Percentiles rank a stretch among this genome's conserved stretches.
phyloP scores from a whole-genome alignment of 2,113 vertebrate species.

The Tringa solitaria region DNA sequence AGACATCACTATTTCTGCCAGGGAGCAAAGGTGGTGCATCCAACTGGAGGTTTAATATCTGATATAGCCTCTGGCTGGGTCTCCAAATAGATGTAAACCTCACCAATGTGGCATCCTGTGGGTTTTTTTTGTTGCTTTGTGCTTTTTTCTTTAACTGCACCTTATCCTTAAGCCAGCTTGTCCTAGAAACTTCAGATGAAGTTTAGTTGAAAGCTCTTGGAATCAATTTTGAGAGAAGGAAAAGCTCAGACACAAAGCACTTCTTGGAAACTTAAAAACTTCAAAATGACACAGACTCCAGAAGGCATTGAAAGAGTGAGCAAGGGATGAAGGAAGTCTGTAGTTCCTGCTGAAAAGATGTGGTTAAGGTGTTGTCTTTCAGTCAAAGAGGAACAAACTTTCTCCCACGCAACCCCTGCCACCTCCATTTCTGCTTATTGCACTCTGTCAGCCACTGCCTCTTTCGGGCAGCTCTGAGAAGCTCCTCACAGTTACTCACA shows the following conservation, averaged over 20 bases:
- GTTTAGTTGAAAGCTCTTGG: conserved; percentile 15
- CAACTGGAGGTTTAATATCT: conserved; percentile 22
- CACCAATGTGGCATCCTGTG: not conserved
- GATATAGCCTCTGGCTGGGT: not conserved
- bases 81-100: conserved; percentile 26
- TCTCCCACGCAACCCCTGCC: not conserved
- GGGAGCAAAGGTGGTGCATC: conserved; percentile 5
- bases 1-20: not conserved
- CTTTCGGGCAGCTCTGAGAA: not conserved
- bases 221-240: conserved; percentile 29
- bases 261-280: not conserved
- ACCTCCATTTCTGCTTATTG: not conserved
- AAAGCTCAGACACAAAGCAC: not conserved
- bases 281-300: not conserved
- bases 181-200: conserved; percentile 43
- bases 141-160: not conserved
- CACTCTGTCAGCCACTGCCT: not conserved
- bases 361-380: not conserved
- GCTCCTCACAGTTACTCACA: not conserved
- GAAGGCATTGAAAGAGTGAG: not conserved
- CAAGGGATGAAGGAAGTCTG: not conserved
- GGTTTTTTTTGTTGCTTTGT: not conserved
- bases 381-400: not conserved
- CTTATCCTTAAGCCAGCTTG: conserved; percentile 18
- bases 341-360: not conserved